Conservation (phyloP, 2,888 invertebrate species). For the Coelopa pilipes region DNA sequence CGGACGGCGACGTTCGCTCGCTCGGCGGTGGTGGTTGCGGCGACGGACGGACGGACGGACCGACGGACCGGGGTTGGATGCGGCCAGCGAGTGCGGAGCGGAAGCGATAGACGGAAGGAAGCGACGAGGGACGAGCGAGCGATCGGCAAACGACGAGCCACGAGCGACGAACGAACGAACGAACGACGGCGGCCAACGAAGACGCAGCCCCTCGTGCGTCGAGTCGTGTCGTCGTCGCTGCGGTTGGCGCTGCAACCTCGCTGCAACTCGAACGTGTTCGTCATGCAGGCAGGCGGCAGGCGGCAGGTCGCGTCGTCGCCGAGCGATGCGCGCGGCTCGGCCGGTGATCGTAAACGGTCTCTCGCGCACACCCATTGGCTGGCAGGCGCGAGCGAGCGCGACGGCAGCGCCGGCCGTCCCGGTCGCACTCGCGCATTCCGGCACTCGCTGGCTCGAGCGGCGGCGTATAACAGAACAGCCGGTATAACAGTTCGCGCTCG, state of each 20-base stretch:
- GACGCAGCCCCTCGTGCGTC: not conserved
- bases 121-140: too few species aligned
- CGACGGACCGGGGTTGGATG: not conserved
- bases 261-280: too few species aligned
- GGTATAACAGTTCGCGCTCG: slow-evolving; percentile 39
- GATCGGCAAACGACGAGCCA: too few species aligned
- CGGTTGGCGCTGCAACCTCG: too few species aligned
- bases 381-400: not conserved
- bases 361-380: not conserved
- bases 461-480: slow-evolving; percentile 32
- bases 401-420: not conserved
- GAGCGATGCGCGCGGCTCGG: not conserved
- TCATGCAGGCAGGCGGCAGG: slow-evolving; percentile 1
- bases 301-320: too few species aligned
- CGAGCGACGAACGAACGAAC: too few species aligned
- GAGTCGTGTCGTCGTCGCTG: not conserved
- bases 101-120: slow-evolving; percentile 4
- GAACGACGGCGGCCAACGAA: too few species aligned
- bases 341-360: slow-evolving; percentile 26
- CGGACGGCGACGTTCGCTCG: slow-evolving; percentile 24
- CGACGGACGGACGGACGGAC: slow-evolving; percentile 5
- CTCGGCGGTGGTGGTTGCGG: slow-evolving; percentile 7
- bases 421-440: not conserved
- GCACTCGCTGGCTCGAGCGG: slow-evolving; percentile 7
- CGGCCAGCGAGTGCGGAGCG: slow-evolving; percentile 10